A percentile compares a stretch with the other conserved stretches of the same genome.
Evolutionary conservation across 2,888 invertebrate genomes (phyloP).

Genomic region (Tanytarsus gracilentus): DNA sequence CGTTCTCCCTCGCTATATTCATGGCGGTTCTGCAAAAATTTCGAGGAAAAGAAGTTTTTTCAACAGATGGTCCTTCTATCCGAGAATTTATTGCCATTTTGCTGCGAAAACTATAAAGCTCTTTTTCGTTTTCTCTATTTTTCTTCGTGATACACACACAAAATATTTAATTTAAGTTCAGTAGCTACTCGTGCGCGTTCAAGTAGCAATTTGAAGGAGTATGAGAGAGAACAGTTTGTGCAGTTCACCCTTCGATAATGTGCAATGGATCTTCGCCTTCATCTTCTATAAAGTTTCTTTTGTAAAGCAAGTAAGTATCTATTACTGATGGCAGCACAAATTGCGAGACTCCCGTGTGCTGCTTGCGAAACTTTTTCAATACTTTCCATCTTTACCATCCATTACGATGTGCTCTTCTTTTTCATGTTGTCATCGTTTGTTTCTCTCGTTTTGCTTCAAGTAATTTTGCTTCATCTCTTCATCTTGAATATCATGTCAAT

Average conservation of each 20-base stretch:
- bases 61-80: constrained; percentile 7
- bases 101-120: background rate
- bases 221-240: too few relatives aligned
- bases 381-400: background rate
- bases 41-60: background rate
- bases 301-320: background rate
- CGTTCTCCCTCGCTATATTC: too few relatives aligned
- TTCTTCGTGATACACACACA: background rate
- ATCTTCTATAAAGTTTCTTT: background rate
- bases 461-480: too few relatives aligned
- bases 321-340: background rate
- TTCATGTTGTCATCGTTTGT: background rate
- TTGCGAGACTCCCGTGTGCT: background rate
- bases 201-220: too few relatives aligned
- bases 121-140: background rate
- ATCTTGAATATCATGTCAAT: too few relatives aligned
- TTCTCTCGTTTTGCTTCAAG: too few relatives aligned
- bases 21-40: too few relatives aligned
- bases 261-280: constrained; percentile 4
- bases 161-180: constrained; percentile 15
- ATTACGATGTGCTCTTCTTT: background rate
- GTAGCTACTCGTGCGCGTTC: too few relatives aligned
- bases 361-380: background rate
- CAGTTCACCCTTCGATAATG: constrained; percentile 5
- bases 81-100: constrained; percentile 10